Evolutionary conservation across 2,888 invertebrate genomes (phyloP).

Genomic region (Folsomia manolachei): DNA sequence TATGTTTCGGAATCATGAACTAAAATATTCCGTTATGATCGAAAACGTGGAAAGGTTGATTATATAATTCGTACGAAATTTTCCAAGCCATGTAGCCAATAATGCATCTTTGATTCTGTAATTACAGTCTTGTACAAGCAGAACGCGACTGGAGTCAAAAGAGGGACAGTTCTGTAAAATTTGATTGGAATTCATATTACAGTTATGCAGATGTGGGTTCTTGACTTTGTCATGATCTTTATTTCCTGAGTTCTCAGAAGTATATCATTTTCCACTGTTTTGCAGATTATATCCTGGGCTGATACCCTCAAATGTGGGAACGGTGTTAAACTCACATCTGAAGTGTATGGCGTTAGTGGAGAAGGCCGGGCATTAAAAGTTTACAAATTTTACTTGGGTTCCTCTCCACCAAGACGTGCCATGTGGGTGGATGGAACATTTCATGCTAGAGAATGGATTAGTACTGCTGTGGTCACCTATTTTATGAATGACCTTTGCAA

Average conservation of each 20-base stretch:
- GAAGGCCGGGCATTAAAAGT: slow-evolving; percentile 47
- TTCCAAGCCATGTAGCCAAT: too few relatives aligned
- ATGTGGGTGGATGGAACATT: slow-evolving; percentile 30
- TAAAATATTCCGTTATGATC: slow-evolving; percentile 15
- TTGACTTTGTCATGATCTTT: too few relatives aligned
- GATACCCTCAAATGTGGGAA: slow-evolving; percentile 36
- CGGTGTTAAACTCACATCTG: slow-evolving; percentile 38
- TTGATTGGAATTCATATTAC: slow-evolving; percentile 9
- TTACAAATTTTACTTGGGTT: slow-evolving; percentile 37
- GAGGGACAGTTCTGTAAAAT: not conserved
- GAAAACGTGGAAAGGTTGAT: slow-evolving; percentile 20
- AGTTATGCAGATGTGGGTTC: slow-evolving; percentile 7
- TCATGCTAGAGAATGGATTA: slow-evolving; percentile 76
- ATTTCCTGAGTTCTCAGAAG: too few relatives aligned
- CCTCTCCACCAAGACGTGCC: not conserved
- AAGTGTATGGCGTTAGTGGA: slow-evolving; percentile 48
- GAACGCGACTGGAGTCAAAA: not conserved
- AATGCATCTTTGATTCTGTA: too few relatives aligned
- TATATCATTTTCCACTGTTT: not conserved
- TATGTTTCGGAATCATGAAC: not conserved
- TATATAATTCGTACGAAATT: too few relatives aligned
- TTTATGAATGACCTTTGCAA: slow-evolving; percentile 66
- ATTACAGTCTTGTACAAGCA: too few relatives aligned
- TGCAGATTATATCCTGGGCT: slow-evolving; percentile 46
- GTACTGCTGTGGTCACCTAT: slow-evolving; percentile 72